Evolutionary conservation across 2,797 vertebrate genomes (phyloP), one percentile per base, ranked within the genome.

Genomic region (Liasis olivaceus): DNA sequence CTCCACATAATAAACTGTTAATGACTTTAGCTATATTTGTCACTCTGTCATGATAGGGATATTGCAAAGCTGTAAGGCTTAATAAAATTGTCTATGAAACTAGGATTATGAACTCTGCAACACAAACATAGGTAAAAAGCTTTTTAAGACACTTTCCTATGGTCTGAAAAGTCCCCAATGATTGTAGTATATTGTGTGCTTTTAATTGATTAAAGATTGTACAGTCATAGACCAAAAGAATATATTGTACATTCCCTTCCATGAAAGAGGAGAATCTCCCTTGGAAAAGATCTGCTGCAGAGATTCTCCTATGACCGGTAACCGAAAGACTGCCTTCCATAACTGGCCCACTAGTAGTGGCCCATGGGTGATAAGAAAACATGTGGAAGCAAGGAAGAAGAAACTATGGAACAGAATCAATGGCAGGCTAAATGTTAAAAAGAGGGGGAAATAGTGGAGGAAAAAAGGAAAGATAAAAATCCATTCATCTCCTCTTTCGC

Each of bases 21-120:
- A 93, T 47, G 72, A 58, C 91, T 66, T 36, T 89, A 88, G n/a
- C 92, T 77, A 36, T 7, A 14, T 22, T 92, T 90, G 11, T 91
- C n/a, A 91, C n/a, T 66, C 28, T 31, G 17, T 56, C 4, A 84
- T 36, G 26, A 36, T 36, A 59, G 9, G 26, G 31, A 77, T 90
- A 8, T 77, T 62, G 89, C 28, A 89, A 5, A 64, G 36, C 88
- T 11, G 58, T 12, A 60, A 92, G 17, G 6, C 56, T 58, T 66
- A 77, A 93, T 89, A 63, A 90, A 54, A 22, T 69, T 86, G 54
- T 59, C 36, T 58, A 42, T 64, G 63, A 90, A 86, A 91, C 15
- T 15, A 51, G 28, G 31, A 31, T 4, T 15, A 28, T 31, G 47
- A 88, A 81, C 7, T 22, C 81, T 77, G 14, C 26, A 94, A 24